phyloP scores from a whole-genome alignment of 2,113 vertebrate genomes.

The Cynoglossus semilaevis region DNA sequence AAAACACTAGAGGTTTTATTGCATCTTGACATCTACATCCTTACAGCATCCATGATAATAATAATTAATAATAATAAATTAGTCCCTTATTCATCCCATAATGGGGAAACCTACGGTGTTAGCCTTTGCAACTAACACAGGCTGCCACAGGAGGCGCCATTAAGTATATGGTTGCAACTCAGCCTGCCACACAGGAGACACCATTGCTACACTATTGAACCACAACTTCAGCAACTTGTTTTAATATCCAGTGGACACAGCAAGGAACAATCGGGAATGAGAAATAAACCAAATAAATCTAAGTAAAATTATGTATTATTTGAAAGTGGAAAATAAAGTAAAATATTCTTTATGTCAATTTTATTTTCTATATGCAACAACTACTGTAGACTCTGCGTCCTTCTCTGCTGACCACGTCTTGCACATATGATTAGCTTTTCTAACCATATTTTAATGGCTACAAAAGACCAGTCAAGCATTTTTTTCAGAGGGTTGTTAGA shows the following conservation, averaged over 20 bases:
- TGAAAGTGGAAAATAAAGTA: conserved; percentile 24
- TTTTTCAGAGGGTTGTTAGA: conserved; percentile 41
- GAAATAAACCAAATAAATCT: conserved; percentile 9
- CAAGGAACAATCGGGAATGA: too few species aligned
- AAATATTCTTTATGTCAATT: conserved; percentile 14
- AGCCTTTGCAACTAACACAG: too few species aligned
- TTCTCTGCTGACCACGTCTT: conserved; percentile 40
- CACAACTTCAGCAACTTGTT: too few species aligned
- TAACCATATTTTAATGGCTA: conserved; percentile 31
- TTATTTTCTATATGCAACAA: conserved; percentile 39
- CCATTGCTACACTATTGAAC: too few species aligned
- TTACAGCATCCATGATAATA: conserved; percentile 23
- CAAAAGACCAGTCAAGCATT: conserved; percentile 29
- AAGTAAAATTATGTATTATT: conserved; percentile 38
- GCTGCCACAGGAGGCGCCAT: too few species aligned
- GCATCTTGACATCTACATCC: conserved; percentile 21
- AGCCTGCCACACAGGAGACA: too few species aligned
- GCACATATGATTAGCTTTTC: conserved; percentile 31
- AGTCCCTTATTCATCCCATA: background rate
- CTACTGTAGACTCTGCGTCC: conserved; percentile 31
- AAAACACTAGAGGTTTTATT: conserved; percentile 15
- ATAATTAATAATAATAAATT: conserved; percentile 52
- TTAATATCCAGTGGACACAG: too few species aligned
- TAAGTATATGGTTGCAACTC: too few species aligned
- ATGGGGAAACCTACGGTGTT: too few species aligned